Conservation (phyloP, 2,888 invertebrate genomes). For the Tigriopus californicus region DNA sequence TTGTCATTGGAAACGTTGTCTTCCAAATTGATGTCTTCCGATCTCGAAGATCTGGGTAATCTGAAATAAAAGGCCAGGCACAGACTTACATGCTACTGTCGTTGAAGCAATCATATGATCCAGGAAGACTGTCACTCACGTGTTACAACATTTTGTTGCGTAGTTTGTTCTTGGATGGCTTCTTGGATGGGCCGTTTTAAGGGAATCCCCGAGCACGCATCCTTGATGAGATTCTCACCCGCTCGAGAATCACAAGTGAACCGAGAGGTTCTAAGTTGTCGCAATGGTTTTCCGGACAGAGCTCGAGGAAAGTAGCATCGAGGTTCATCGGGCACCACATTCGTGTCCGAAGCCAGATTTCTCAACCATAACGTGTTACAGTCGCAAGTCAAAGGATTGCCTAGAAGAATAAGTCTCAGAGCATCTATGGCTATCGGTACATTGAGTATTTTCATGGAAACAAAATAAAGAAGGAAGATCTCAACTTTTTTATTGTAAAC, state of each 20-base stretch:
- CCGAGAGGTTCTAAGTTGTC: slow-evolving; percentile 3
- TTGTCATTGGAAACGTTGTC: background rate
- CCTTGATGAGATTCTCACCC: background rate
- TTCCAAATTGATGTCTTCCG: background rate
- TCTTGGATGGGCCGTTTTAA: slow-evolving; percentile 4
- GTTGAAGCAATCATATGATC: background rate
- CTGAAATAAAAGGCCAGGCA: no score
- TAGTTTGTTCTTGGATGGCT: background rate
- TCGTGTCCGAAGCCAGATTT: slow-evolving; percentile 23
- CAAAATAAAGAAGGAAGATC: no score
- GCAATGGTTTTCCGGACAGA: slow-evolving; percentile 1
- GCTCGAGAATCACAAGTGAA: slow-evolving; percentile 4
- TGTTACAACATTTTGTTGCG: background rate
- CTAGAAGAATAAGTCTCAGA: slow-evolving; percentile 32
- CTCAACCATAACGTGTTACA: slow-evolving; percentile 65
- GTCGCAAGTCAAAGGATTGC: slow-evolving; percentile 61
- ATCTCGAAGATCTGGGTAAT: background rate
- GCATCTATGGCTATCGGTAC: no score
- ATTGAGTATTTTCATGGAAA: no score
- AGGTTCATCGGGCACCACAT: background rate
- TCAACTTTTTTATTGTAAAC: no score
- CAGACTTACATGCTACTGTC: no score
- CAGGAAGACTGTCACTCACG: background rate
- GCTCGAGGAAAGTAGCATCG: slow-evolving; percentile 6
- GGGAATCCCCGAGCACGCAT: slow-evolving; percentile 8